These are phyloP conservation scores for Tonatia bakeri DNA, from an alignment of 2,113 vertebrate species.

Conservation along the genomic window DNA sequence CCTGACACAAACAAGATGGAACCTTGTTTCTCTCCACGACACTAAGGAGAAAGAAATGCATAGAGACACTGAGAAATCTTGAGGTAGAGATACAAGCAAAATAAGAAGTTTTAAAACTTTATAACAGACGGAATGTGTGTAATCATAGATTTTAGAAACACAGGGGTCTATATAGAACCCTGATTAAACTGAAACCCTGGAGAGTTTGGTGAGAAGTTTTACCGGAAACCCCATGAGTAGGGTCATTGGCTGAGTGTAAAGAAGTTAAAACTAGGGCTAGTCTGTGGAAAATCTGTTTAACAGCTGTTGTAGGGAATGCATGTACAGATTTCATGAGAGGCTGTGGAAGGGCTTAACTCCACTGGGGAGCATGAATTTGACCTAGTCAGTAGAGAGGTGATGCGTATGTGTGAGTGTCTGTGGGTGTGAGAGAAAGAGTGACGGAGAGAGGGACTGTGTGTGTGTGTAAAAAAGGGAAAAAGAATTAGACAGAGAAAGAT, in stretches of 20 bases:
- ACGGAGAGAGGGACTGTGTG: background rate
- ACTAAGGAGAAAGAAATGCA: background rate
- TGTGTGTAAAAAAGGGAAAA: background rate
- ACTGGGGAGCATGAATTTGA: background rate
- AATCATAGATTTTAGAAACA: background rate
- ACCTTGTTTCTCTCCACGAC: background rate
- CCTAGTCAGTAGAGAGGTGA: background rate
- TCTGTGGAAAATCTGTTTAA: background rate
- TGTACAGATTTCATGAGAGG: background rate
- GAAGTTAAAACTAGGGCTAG: background rate
- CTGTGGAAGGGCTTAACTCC: background rate
- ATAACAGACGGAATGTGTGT: background rate
- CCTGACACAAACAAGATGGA: rapidly evolving
- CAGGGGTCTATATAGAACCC: background rate
- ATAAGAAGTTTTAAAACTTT: background rate
- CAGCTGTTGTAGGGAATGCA: background rate
- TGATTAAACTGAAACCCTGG: background rate
- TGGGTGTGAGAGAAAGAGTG: background rate
- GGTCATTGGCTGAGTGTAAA: background rate
- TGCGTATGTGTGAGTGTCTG: background rate
- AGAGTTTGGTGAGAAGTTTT: background rate
- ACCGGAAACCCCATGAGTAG: background rate
- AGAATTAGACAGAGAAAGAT: background rate
- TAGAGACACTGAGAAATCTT: background rate
- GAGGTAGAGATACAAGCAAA: background rate